phyloP scores from a whole-genome alignment of 1,140 invertebrate species.

The Zaprionus nigranus region DNA sequence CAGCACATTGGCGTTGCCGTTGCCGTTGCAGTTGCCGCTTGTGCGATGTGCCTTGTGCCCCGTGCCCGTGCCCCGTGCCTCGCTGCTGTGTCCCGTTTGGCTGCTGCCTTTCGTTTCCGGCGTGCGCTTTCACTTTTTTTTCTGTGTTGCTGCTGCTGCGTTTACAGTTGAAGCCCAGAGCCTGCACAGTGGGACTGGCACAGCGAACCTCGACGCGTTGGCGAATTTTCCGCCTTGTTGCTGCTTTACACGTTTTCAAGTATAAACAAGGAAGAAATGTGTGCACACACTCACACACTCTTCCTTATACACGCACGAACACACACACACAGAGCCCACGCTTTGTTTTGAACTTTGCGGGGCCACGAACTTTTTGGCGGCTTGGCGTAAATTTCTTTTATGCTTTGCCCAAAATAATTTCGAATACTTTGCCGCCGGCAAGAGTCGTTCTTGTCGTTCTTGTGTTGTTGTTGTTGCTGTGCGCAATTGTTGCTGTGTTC shows the following conservation, averaged over 20 bases:
- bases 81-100: conserved; percentile 28
- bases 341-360: conserved; percentile 42
- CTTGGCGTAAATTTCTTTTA: conserved; percentile 21
- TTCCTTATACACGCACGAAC: conserved; percentile 9
- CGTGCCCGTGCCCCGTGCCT: conserved; percentile 13
- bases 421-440: conserved; percentile 9
- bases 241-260: conserved; percentile 46
- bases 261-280: conserved; percentile 45
- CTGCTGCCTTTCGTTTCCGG: conserved; percentile 51
- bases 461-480: conserved; percentile 26
- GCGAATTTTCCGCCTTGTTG: conserved; percentile 45
- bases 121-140: conserved; percentile 68
- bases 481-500: conserved; percentile 28
- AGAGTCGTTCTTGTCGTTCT: neutral
- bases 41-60: neutral
- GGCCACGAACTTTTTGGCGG: conserved; percentile 40
- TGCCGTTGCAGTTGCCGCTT: conserved; percentile 29
- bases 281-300: conserved; percentile 8
- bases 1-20: conserved; percentile 44
- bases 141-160: conserved; percentile 53
- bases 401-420: conserved; percentile 29
- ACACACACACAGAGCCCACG: conserved; percentile 3
- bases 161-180: conserved; percentile 43
- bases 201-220: conserved; percentile 19
- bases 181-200: conserved; percentile 11